phyloP scores from a whole-genome alignment of 2,113 vertebrate genomes.

The Lasiurus cinereus region DNA sequence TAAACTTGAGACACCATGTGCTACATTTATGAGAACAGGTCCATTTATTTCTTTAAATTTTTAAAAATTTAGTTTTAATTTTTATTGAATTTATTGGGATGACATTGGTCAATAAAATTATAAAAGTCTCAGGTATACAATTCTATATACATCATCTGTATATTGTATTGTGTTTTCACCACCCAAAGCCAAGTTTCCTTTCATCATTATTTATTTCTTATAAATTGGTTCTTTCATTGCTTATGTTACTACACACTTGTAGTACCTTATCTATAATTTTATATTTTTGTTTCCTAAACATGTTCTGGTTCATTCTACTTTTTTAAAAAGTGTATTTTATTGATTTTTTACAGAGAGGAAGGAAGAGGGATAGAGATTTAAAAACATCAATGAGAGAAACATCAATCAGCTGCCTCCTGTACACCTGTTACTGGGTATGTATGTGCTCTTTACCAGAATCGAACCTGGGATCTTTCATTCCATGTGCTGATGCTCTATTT shows the following conservation, averaged over 20 bases:
- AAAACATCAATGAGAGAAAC: too few species aligned
- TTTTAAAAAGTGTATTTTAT: too few species aligned
- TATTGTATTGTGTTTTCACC: not conserved
- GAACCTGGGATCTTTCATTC: too few species aligned
- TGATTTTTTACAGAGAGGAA: too few species aligned
- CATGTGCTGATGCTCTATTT: too few species aligned
- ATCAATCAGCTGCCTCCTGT: too few species aligned
- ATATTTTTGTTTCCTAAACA: conserved; percentile 21
- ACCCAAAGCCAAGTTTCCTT: not conserved
- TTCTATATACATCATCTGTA: not conserved
- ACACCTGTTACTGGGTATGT: too few species aligned
- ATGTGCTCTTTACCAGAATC: too few species aligned
- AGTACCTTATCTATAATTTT: not conserved
- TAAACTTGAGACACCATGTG: conserved; percentile 45
- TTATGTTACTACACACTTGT: not conserved
- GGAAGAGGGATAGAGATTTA: too few species aligned
- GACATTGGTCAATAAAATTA: not conserved
- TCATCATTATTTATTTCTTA: conserved; percentile 31
- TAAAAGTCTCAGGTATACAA: not conserved
- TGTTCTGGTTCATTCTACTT: conserved; percentile 29
- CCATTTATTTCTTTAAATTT: conserved; percentile 33
- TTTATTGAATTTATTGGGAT: not conserved
- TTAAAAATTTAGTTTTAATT: not conserved
- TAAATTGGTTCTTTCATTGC: not conserved
- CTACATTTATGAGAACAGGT: conserved; percentile 42